A percentile compares a stretch with the other conserved stretches of the same genome.
These are phyloP conservation scores for Aphelenchoides besseyi DNA, from an alignment of 1,140 invertebrate species.

Conservation along the genomic window DNA sequence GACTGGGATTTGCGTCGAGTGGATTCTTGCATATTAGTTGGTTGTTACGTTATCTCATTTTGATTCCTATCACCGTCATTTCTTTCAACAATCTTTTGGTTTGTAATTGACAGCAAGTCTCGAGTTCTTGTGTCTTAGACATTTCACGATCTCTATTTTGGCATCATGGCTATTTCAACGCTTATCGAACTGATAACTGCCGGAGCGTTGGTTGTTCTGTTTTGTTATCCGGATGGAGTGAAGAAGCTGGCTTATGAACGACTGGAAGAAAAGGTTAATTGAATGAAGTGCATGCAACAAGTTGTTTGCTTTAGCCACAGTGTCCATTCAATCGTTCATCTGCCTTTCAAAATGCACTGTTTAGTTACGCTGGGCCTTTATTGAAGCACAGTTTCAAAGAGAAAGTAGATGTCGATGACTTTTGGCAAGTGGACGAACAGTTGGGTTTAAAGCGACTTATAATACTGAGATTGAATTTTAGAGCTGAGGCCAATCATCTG, in stretches of 20 bases:
- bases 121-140: neutral
- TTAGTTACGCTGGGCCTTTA: neutral
- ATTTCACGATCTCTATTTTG: neutral
- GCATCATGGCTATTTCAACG: neutral
- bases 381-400: neutral
- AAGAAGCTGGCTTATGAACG: neutral
- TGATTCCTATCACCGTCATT: neutral
- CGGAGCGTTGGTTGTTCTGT: neutral
- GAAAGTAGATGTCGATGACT: neutral
- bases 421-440: conserved; percentile 1
- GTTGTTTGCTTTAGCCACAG: neutral
- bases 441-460: neutral
- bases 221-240: neutral
- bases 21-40: neutral
- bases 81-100: neutral
- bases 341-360: neutral
- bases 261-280: neutral
- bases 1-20: neutral
- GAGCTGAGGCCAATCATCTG: neutral
- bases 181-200: neutral
- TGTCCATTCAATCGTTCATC: conserved; percentile 3
- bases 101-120: conserved; percentile 6
- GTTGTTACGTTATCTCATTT: neutral
- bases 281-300: neutral
- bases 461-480: neutral